Percentiles rank a stretch among this genome's conserved stretches.
These are phyloP conservation scores for Netelia virgata DNA, from an alignment of 2,888 invertebrate genomes.

Conservation along the genomic window DNA sequence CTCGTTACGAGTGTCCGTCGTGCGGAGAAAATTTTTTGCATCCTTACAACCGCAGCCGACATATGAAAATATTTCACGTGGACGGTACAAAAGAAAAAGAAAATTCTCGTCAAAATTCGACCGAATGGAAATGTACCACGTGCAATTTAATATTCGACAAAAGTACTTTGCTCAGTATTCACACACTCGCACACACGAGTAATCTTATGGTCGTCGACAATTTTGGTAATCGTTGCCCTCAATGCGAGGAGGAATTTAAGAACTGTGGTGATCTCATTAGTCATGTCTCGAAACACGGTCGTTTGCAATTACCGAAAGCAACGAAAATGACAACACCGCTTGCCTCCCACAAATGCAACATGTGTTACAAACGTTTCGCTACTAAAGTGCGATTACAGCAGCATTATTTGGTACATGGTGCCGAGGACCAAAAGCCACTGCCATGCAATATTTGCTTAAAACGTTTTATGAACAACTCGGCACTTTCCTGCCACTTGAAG, in stretches of 20 bases:
- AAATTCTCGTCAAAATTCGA: constrained; percentile 78
- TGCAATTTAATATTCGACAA: constrained; percentile 84
- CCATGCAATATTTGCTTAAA: constrained; percentile 89
- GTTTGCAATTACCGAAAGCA: constrained; percentile 77
- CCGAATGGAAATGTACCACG: constrained; percentile 83
- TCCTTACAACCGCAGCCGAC: constrained; percentile 78
- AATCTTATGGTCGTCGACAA: constrained; percentile 76
- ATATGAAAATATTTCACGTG: constrained; percentile 79
- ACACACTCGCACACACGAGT: constrained; percentile 85
- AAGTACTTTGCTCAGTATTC: constrained; percentile 85
- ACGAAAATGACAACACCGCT: constrained; percentile 81
- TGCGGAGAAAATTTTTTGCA: constrained; percentile 79
- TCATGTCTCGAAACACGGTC: constrained; percentile 85
- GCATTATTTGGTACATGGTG: constrained; percentile 89
- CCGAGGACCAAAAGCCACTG: constrained; percentile 89
- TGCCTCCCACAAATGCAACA: constrained; percentile 87
- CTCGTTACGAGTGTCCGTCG: constrained; percentile 73
- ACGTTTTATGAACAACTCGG: constrained; percentile 90
- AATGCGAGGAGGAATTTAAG: constrained; percentile 78
- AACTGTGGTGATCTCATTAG: constrained; percentile 84
- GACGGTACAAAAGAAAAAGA: constrained; percentile 78
- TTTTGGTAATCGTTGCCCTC: constrained; percentile 76
- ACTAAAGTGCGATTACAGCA: constrained; percentile 88
- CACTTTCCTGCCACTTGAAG: constrained; percentile 90
- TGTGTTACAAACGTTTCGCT: constrained; percentile 89